phyloP scores from a whole-genome alignment of 92 coral and sea anemone species.

The Porites rus region DNA sequence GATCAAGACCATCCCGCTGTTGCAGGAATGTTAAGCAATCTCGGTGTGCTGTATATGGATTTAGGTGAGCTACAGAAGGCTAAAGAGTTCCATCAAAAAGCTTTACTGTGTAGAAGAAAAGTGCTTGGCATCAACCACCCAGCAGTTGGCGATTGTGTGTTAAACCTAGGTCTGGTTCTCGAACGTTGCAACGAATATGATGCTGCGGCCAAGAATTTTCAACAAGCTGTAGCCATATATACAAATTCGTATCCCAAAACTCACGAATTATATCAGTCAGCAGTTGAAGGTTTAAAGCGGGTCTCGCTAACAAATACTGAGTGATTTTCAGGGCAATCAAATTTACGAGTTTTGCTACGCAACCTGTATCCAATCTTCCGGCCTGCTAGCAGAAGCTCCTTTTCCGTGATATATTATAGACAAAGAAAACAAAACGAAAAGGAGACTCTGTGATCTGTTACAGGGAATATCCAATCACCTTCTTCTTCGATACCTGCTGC shows the following conservation, averaged over 20 bases:
- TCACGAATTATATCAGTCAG: neutral
- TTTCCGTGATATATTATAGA: too few species aligned
- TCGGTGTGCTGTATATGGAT: constrained; percentile 27
- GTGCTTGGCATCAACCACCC: neutral
- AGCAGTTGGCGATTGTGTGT: too few species aligned
- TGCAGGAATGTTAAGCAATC: constrained; percentile 28
- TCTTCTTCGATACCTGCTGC: too few species aligned
- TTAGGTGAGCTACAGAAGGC: constrained; percentile 5
- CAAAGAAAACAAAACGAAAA: too few species aligned
- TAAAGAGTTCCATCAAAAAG: neutral
- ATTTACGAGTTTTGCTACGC: too few species aligned
- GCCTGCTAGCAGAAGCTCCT: too few species aligned
- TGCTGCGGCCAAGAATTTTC: neutral
- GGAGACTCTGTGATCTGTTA: too few species aligned
- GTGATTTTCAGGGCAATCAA: too few species aligned
- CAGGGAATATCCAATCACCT: too few species aligned
- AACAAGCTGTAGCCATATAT: neutral
- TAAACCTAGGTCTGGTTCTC: constrained; percentile 16
- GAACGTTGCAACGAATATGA: neutral
- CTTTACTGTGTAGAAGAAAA: neutral
- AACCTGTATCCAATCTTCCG: too few species aligned
- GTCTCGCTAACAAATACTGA: neutral
- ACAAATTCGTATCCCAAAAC: neutral
- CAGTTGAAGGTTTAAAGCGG: neutral
- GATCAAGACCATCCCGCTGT: constrained; percentile 3